phyloP scores from a whole-genome alignment of 2,888 invertebrate genomes.

The Merodon equestris region DNA sequence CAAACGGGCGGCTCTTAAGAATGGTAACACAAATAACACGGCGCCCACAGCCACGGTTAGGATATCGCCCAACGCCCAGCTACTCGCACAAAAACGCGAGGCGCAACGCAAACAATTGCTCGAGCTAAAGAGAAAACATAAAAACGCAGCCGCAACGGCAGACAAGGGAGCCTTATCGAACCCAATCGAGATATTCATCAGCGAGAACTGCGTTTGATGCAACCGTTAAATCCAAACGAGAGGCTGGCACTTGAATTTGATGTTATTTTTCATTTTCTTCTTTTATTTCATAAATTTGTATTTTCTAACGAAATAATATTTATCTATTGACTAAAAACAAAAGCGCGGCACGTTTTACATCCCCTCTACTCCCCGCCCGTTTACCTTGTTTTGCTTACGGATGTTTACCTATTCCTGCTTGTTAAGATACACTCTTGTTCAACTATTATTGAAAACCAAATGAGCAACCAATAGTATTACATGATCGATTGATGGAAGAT shows the following conservation, averaged over 20 bases:
- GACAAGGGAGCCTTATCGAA: conserved; percentile 36
- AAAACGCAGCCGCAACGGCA: conserved; percentile 56
- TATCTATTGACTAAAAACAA: conserved; percentile 45
- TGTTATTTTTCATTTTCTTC: too few relatives aligned
- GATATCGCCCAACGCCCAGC: conserved; percentile 66
- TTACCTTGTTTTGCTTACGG: background rate
- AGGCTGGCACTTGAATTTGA: conserved; percentile 61
- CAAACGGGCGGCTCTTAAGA: conserved; percentile 38
- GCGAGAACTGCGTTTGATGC: conserved; percentile 48
- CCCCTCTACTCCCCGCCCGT: background rate
- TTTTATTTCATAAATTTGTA: conserved; percentile 16
- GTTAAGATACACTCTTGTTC: background rate
- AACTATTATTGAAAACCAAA: background rate
- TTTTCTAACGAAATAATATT: conserved; percentile 42
- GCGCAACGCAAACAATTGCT: conserved; percentile 87
- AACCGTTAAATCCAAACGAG: conserved; percentile 32
- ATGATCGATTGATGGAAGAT: conserved; percentile 11
- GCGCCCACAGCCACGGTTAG: conserved; percentile 16
- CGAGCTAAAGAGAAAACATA: conserved; percentile 79
- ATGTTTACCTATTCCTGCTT: too few relatives aligned
- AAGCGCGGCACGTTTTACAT: conserved; percentile 47
- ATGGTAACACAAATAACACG: conserved; percentile 14
- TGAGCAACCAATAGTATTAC: conserved; percentile 39
- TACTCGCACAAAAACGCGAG: conserved; percentile 81
- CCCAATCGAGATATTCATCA: conserved; percentile 55